Base-by-base conservation (phyloP, 1,140 invertebrate genomes). In the Drosophila sp. region DNA sequence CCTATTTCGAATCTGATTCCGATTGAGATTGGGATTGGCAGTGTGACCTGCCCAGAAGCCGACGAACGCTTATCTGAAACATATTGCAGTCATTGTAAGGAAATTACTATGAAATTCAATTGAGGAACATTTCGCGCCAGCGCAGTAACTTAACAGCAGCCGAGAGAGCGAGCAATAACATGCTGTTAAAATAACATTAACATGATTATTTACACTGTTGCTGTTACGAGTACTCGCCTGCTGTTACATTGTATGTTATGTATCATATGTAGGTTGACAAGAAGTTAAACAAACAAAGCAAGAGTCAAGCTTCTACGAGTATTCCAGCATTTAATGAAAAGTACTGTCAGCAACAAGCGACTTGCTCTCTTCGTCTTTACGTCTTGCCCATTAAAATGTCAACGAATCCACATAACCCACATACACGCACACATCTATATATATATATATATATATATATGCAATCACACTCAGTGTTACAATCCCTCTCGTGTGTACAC, bases 221-320 rank as follows among this genome's bases (percentile, higher is more conserved):
- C 41, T 21, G 29, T 50, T 45, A 57, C 25, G 13, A 29, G 27
- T 8, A 29, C n/a, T 50, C 46, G 46, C 5, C 13, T 11, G 36
- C 36, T 29, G 25, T 46, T 7, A 16, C 14, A 14, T 27, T 27
- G 3, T 56, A 7, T 46, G 38, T 40, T 64, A 32, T 34, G 13
- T 32, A 21, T n/a, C 40, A 53, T 66, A 16, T 86, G 70, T 86
- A 69, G 75, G 70, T 79, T 79, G 82, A 79, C 76, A 83, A 77
- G 76, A 79, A 87, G 76, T 87, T 89, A 87, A 89, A 73, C 59
- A 87, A 87, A 87, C 83, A 87, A 79, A 87, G 74, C 83, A 89
- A 87, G 89, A 89, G 83, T 89, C 83, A 87, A 83, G 80, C 79
- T 79, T 3, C 62, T 69, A 73, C 18, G 34, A 56, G 50, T 50